Base-by-base conservation (phyloP, 2,888 invertebrate species). In the Patella caerulea region DNA sequence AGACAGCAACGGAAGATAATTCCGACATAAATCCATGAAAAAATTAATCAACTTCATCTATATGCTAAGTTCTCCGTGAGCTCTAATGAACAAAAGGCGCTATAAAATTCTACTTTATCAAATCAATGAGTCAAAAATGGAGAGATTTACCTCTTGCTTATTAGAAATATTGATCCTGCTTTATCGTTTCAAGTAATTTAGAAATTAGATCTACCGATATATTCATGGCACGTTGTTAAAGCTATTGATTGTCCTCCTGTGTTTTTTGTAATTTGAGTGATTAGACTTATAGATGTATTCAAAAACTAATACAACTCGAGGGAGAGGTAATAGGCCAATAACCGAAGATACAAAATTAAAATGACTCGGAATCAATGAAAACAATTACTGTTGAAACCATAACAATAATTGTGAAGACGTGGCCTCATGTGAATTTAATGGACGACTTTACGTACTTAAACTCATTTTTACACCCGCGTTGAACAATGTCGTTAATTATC, bases 51-150 rank as follows among this genome's bases (percentile, higher is more conserved):
- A 45, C 45, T 45, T 45, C 45, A 45, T 45, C 45, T 45, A 45
- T 45, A 45, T 45, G 45, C 45, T 45, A 45, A 45, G 45, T 45
- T 45, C 24, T 19, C 24, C 19, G 65, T 24, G 65, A 65, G 65
- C 19, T 65, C 24, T 19, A 65, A 65, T 19, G 65, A 65, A 65
- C 65, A 65, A 65, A 65, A 24, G 65, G 19, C 24, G 19, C 65
- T 65, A 65, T 65, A 65, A 65, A 65, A 65, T 24, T 65, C 65
- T 65, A 65, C 65, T 65, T 65, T 65, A 65, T 65, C 65, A 65
- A 65, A 65, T 65, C 19, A 65, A 24, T 65, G 65, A 65, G 65
- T 65, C 24, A 65, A 65, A 65, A 65, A 65, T 65, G 65, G 65
- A 19, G 65, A 65, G 65, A 65, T 65, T 65, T 65, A 65, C 24